Conservation (phyloP, 2,888 invertebrate genomes). For the Biston betularia region DNA sequence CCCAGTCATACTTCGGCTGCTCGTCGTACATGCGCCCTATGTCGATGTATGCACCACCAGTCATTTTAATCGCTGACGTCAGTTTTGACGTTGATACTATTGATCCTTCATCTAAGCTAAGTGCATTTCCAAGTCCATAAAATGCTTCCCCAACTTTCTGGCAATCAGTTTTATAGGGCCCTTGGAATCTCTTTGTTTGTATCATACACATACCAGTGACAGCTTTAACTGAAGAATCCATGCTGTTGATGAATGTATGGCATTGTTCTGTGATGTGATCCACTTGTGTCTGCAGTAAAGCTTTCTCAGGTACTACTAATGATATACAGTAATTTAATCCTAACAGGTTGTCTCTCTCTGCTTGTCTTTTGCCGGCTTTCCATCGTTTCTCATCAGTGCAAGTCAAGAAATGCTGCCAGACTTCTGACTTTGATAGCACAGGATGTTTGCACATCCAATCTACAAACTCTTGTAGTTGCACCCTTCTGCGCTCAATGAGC, state of each 20-base stretch:
- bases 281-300: constrained; percentile 89
- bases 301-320: constrained; percentile 93
- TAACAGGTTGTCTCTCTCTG: constrained; percentile 96
- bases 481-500: constrained; percentile 97
- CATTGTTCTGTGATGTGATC: constrained; percentile 95
- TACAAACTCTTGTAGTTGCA: constrained; percentile 97
- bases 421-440: constrained; percentile 95
- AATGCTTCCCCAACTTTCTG: constrained; percentile 96
- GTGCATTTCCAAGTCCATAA: constrained; percentile 92
- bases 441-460: constrained; percentile 99
- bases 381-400: constrained; percentile 99
- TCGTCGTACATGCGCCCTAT: constrained; percentile 96
- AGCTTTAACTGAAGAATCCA: constrained; percentile 95
- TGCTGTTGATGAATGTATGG: constrained; percentile 91
- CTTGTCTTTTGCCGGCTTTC: constrained; percentile 98
- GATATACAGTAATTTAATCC: constrained; percentile 97
- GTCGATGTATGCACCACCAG: constrained; percentile 95
- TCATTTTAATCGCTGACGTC: constrained; percentile 93
- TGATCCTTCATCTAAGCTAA: constrained; percentile 91
- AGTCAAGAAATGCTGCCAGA: constrained; percentile 98
- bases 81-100: constrained; percentile 88
- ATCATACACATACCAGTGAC: constrained; percentile 93
- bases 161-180: constrained; percentile 95
- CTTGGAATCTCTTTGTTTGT: constrained; percentile 95
- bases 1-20: constrained; percentile 96